These are phyloP conservation scores for Geococcyx californianus DNA, from an alignment of 2,113 vertebrate species.

Conservation along the genomic window DNA sequence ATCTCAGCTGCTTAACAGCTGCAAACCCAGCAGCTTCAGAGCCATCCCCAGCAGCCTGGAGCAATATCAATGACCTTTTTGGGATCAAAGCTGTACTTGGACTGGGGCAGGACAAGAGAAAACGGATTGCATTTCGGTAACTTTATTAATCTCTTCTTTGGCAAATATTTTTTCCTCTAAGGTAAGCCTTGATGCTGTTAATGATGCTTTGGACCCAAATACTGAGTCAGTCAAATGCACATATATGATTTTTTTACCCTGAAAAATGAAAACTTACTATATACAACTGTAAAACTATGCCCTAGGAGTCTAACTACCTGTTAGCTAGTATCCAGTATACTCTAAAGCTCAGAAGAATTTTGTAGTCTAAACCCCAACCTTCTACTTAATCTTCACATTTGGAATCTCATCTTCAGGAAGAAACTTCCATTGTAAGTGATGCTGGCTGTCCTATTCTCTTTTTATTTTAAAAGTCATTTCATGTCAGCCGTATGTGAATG, in stretches of 20 bases:
- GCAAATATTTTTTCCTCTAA: neutral
- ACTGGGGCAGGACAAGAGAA: neutral
- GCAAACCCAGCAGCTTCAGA: neutral
- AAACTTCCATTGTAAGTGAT: neutral
- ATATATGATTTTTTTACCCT: neutral
- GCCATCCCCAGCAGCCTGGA: neutral
- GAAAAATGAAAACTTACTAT: neutral
- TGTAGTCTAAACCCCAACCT: neutral
- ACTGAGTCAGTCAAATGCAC: neutral
- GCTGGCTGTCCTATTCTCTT: neutral
- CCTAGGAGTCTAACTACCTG: neutral
- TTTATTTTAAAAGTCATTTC: neutral
- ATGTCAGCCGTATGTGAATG: neutral
- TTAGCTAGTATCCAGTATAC: no score
- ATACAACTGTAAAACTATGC: neutral
- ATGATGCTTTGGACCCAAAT: neutral
- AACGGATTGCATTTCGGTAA: neutral
- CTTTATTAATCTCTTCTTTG: neutral
- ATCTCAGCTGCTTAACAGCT: neutral
- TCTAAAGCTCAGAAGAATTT: neutral
- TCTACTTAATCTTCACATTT: neutral
- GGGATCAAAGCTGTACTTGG: neutral
- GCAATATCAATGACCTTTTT: no score
- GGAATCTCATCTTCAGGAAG: neutral
- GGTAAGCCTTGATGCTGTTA: neutral